Percentiles rank a stretch among this genome's conserved stretches.
Conservation (phyloP, 2,888 invertebrate genomes). For the Ischnus inquisitorius region DNA sequence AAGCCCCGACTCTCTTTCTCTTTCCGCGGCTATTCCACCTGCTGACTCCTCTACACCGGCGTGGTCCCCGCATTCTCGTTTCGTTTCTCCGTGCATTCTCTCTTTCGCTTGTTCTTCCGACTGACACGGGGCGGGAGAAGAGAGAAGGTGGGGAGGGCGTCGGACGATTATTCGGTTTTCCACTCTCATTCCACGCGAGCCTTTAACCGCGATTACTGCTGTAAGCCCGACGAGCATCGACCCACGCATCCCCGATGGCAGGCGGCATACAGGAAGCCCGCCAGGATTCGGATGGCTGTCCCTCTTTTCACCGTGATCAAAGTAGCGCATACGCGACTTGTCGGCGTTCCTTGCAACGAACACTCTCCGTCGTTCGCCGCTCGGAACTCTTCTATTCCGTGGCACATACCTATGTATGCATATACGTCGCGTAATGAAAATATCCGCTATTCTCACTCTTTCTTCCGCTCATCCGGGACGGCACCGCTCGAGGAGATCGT, state of each 20-base stretch:
- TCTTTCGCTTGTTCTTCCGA: conserved; percentile 45
- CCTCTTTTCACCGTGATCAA: conserved; percentile 57
- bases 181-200: conserved; percentile 77
- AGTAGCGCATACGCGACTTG: conserved; percentile 66
- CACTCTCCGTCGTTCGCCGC: conserved; percentile 54
- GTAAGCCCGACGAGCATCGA: conserved; percentile 25
- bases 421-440: conserved; percentile 36
- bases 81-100: conserved; percentile 10
- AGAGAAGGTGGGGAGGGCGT: conserved; percentile 76
- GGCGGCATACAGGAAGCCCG: conserved; percentile 8
- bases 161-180: conserved; percentile 82
- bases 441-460: conserved; percentile 64
- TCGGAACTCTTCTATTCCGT: conserved; percentile 9
- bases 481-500: conserved; percentile 14
- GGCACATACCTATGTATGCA: not conserved
- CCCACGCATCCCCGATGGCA: not conserved
- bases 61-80: conserved; percentile 31
- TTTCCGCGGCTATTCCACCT: conserved; percentile 72
- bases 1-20: conserved; percentile 38
- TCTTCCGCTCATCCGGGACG: not conserved
- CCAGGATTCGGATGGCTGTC: conserved; percentile 52
- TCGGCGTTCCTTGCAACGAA: conserved; percentile 55
- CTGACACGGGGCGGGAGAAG: conserved; percentile 50
- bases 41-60: conserved; percentile 76
- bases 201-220: conserved; percentile 72